Evolutionary conservation across 2,797 vertebrate species (phyloP), one percentile per base, ranked within the genome.

Genomic region (Rousettus madagascariensis): DNA sequence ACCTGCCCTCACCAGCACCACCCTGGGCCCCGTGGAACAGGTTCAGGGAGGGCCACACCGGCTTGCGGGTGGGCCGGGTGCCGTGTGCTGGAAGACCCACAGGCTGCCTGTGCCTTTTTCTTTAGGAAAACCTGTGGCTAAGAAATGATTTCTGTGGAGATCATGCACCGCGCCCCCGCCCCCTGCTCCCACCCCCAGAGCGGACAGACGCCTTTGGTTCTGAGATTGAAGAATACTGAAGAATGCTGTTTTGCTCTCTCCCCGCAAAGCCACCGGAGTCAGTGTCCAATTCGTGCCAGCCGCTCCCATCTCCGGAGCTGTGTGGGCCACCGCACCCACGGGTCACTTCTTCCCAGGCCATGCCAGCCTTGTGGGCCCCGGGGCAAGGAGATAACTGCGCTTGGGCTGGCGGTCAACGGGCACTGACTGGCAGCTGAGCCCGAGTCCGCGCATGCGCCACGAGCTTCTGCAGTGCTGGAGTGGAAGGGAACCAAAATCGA

Each of bases 311-410:
- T 24, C 43, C 7, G 63, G 46, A 24, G 6, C 8, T 3, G 0
- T 0, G 13, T 0, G 0, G 69, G 11, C 55, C 8, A 4, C 51
- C 7, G 5, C 19, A 16, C n/a, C 22, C 13, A n/a, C 3, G 3
- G 11, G 1, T n/a, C 71, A 11, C 38, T n/a, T 38, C 49, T 20
- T 84, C 20, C 24, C 1, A 3, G 6, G 53, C 69, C 19, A 36
- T 43, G 33, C 33, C 49, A 13, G 90, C 0, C 65, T 12, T 0
- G 8, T 1, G 36, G 51, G 17, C 77, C 16, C 9, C 16, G 6
- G 63, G 59, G 63, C 71, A 51, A 4, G 63, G 46, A 79, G 53
- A 49, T 72, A 16, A 33, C 49, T 22, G 12, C 43, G 24, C 13
- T 46, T 17, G 8, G 51, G 5, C 12, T 28, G 17, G 59, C 12